phyloP scores from a whole-genome alignment of 2,888 invertebrate genomes.

The Epinotia brunnichana region DNA sequence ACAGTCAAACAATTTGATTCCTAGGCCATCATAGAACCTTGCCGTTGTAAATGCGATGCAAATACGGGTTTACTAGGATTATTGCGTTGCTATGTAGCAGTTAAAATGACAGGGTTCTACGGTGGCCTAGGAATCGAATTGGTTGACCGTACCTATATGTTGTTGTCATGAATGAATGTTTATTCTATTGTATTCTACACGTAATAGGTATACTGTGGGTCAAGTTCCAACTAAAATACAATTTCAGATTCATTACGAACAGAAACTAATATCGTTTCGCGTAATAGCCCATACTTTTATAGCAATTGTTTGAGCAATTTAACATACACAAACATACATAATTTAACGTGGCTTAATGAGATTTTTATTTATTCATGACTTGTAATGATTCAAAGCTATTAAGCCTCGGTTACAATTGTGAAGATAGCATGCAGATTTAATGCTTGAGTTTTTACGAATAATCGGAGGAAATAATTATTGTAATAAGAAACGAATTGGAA shows the following conservation, averaged over 20 bases:
- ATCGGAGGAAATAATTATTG: constrained; percentile 19
- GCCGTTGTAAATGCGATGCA: too few relatives aligned
- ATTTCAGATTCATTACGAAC: constrained; percentile 67
- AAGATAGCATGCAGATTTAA: constrained; percentile 55
- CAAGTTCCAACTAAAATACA: constrained; percentile 57
- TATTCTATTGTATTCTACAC: too few relatives aligned
- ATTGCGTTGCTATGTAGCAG: too few relatives aligned
- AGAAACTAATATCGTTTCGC: constrained; percentile 59
- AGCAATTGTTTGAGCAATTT: constrained; percentile 55
- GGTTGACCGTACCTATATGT: too few relatives aligned
- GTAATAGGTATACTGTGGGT: not conserved
- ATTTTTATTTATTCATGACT: constrained; percentile 75
- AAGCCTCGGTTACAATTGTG: constrained; percentile 76
- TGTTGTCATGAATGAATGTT: too few relatives aligned
- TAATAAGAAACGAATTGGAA: constrained; percentile 1
- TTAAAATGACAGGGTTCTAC: too few relatives aligned
- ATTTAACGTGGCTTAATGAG: constrained; percentile 61
- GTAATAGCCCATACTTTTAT: constrained; percentile 51
- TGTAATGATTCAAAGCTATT: constrained; percentile 57
- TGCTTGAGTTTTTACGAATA: constrained; percentile 17
- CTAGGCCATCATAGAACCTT: too few relatives aligned
- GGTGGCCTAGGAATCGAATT: too few relatives aligned
- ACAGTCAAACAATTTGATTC: too few relatives aligned
- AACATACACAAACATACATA: constrained; percentile 49
- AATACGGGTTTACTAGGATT: too few relatives aligned